Evolutionary conservation across 1,140 invertebrate species (phyloP).

Genomic region (Drosophila equinoxialis): DNA sequence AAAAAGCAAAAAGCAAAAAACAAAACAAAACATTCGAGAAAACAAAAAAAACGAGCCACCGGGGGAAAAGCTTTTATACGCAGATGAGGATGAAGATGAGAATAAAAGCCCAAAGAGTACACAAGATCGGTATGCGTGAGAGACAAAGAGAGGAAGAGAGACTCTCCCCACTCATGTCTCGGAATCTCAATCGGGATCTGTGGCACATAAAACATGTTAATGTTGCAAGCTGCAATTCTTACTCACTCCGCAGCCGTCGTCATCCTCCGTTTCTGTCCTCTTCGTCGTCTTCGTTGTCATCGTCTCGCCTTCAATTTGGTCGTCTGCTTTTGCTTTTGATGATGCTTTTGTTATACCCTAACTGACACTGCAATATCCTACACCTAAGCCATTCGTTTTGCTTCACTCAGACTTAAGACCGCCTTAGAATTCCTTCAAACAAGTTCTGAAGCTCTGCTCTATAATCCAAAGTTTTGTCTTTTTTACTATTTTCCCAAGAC

Average conservation of each 20-base stretch:
- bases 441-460: too few relatives aligned
- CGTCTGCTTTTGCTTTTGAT: constrained; percentile 31
- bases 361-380: neutral
- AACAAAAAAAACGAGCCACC: constrained; percentile 4
- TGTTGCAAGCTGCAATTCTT: constrained; percentile 74
- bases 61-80: constrained; percentile 31
- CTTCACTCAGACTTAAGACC: too few relatives aligned
- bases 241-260: constrained; percentile 18
- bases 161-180: constrained; percentile 1
- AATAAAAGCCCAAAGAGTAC: neutral
- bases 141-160: neutral
- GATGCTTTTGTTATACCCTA: constrained; percentile 31
- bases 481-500: too few relatives aligned
- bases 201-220: constrained; percentile 71
- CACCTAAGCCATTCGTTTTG: too few relatives aligned
- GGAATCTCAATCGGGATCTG: constrained; percentile 24
- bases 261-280: constrained; percentile 1
- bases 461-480: too few relatives aligned
- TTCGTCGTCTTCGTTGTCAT: constrained; percentile 22
- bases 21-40: constrained; percentile 29
- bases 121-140: neutral
- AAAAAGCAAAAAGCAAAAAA: constrained; percentile 16
- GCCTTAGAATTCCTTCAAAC: too few relatives aligned
- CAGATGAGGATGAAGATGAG: constrained; percentile 38
- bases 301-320: constrained; percentile 28